Conservation (phyloP, 2,113 vertebrate genomes). For the Sorex araneus region DNA sequence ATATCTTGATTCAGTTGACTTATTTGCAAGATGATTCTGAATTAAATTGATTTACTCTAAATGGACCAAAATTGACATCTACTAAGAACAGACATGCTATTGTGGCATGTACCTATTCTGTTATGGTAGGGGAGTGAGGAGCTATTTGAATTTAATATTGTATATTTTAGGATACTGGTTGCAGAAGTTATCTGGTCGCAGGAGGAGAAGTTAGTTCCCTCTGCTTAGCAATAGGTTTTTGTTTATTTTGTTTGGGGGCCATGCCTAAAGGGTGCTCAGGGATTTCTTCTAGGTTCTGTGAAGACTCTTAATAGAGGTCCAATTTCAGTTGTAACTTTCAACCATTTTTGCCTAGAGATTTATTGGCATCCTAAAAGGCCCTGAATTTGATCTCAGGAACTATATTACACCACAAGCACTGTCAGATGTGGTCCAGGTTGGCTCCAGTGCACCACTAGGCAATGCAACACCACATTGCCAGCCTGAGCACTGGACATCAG, state of each 20-base stretch:
- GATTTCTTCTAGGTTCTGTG: too few species aligned
- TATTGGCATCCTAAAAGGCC: too few species aligned
- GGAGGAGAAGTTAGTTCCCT: conserved; percentile 24
- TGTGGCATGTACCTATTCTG: not conserved
- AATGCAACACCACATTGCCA: too few species aligned
- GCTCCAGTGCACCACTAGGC: too few species aligned
- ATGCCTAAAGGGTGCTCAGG: too few species aligned
- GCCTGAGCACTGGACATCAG: too few species aligned
- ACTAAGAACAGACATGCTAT: not conserved
- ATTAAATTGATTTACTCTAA: conserved; percentile 62
- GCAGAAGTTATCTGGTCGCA: conserved; percentile 61
- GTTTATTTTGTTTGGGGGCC: too few species aligned
- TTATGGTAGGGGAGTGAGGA: not conserved
- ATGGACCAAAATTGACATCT: not conserved
- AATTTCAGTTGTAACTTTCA: conserved; percentile 55
- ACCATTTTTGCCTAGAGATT: not conserved
- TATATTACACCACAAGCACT: too few species aligned
- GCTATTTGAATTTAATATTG: not conserved
- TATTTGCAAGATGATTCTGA: conserved; percentile 42
- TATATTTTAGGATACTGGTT: conserved; percentile 39
- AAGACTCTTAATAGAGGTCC: conserved; percentile 29
- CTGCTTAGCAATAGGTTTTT: conserved; percentile 41
- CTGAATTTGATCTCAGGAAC: too few species aligned
- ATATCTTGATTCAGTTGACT: conserved; percentile 25
- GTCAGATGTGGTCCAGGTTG: too few species aligned